A percentile compares a stretch with the other conserved stretches of the same genome.
Conservation (phyloP, 2,888 invertebrate species). For the Drosophila tripunctata region DNA sequence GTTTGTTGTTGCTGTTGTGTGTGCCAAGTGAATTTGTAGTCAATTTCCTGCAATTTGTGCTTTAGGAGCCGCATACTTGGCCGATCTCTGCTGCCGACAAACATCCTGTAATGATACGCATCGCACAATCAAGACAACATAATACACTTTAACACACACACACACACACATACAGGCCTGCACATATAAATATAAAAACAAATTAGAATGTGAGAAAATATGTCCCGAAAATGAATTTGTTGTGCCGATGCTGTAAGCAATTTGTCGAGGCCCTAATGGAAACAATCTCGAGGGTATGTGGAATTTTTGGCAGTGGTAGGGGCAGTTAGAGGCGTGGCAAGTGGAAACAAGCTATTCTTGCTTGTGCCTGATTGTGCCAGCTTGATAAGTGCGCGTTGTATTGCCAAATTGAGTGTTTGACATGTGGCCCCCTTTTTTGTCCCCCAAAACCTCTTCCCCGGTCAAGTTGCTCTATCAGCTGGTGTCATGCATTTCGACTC, state of each 20-base stretch:
- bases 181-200: conserved; percentile 67
- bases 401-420: conserved; percentile 55
- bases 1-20: conserved; percentile 7
- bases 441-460: background rate
- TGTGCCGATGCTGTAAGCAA: conserved; percentile 41
- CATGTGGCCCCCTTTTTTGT: conserved; percentile 24
- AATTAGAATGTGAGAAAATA: conserved; percentile 73
- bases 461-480: conserved; percentile 7
- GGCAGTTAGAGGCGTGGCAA: background rate
- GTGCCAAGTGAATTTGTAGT: conserved; percentile 71
- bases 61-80: conserved; percentile 16
- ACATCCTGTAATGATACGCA: conserved; percentile 74
- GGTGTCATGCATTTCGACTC: conserved; percentile 23
- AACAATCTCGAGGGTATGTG: conserved; percentile 18
- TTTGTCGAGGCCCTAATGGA: conserved; percentile 62
- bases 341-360: conserved; percentile 11
- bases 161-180: background rate
- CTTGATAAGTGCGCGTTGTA: conserved; percentile 44
- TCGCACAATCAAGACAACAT: conserved; percentile 71
- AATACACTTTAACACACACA: conserved; percentile 49
- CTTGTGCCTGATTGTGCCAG: conserved; percentile 4
- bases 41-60: conserved; percentile 79
- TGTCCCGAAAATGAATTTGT: conserved; percentile 54
- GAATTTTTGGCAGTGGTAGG: no score
- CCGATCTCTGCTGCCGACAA: background rate